A percentile compares a stretch with the other conserved stretches of the same genome.
phyloP scores from a whole-genome alignment of 2,113 vertebrate species.

The Collichthys lucidus region DNA sequence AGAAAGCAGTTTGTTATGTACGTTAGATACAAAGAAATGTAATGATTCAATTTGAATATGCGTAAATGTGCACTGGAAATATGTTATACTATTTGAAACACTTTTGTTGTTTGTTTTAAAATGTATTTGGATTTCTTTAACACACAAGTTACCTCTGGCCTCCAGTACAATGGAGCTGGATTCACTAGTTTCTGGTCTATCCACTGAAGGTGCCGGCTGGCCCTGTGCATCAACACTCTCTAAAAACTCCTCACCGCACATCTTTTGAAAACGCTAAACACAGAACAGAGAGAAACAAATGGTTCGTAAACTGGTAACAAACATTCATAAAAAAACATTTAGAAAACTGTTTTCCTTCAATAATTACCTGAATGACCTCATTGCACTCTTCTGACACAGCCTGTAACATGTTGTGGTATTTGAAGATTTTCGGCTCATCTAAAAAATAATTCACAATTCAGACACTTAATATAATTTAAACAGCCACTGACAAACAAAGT shows the following conservation, averaged over 20 bases:
- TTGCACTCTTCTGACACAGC: slow-evolving; percentile 87
- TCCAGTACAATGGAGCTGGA: slow-evolving; percentile 71
- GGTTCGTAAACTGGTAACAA: background rate
- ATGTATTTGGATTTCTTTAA: background rate
- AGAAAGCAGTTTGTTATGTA: background rate
- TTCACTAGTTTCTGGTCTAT: slow-evolving; percentile 66
- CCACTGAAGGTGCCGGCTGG: slow-evolving; percentile 52
- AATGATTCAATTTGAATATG: background rate
- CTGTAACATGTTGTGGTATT: slow-evolving; percentile 83
- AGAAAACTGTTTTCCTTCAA: background rate
- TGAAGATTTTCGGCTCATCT: slow-evolving; percentile 77
- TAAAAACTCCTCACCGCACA: slow-evolving; percentile 76
- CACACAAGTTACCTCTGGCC: slow-evolving; percentile 81
- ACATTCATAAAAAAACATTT: background rate
- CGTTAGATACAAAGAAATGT: background rate
- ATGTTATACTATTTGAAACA: background rate
- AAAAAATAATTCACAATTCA: background rate
- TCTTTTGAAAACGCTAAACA: slow-evolving; percentile 79
- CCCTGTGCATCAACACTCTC: slow-evolving; percentile 54
- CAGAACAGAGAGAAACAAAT: slow-evolving; percentile 1
- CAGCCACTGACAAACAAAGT: background rate
- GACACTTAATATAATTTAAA: background rate
- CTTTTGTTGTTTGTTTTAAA: background rate
- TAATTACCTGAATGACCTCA: slow-evolving; percentile 78
- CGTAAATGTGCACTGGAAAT: background rate